Percentiles rank a stretch among this genome's conserved stretches.
These are phyloP conservation scores for Chionodraco myersi DNA, from an alignment of 2,113 vertebrate species.

Conservation along the genomic window DNA sequence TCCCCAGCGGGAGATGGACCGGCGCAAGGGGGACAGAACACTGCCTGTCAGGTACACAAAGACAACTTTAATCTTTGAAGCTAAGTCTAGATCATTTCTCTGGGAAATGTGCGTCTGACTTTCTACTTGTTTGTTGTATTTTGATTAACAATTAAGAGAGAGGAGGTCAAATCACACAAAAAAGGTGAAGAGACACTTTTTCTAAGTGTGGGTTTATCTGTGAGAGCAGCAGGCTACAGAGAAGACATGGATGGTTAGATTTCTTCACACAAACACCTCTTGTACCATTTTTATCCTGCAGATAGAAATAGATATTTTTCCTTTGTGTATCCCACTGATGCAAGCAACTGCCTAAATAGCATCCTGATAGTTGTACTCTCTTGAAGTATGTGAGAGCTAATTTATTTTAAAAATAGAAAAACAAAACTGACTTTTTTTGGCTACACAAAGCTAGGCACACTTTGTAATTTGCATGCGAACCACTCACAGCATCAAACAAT, in stretches of 20 bases:
- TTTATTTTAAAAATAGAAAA: constrained; percentile 35
- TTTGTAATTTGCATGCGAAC: constrained; percentile 61
- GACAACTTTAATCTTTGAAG: not conserved
- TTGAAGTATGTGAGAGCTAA: constrained; percentile 10
- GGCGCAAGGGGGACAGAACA: constrained; percentile 96
- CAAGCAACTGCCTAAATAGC: constrained; percentile 23
- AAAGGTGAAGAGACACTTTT: not conserved
- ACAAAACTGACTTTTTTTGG: constrained; percentile 21
- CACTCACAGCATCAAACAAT: constrained; percentile 45
- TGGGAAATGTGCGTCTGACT: not conserved
- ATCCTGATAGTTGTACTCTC: constrained; percentile 6
- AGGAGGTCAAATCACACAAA: constrained; percentile 5
- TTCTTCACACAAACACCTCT: not conserved
- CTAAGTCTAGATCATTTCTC: not conserved
- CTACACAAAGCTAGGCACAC: constrained; percentile 8
- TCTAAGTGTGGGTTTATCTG: constrained; percentile 17
- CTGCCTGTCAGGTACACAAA: constrained; percentile 91
- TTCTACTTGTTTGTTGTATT: constrained; percentile 2
- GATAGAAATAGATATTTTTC: constrained; percentile 49
- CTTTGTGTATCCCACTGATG: constrained; percentile 7
- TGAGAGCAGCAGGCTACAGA: constrained; percentile 10
- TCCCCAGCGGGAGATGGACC: constrained; percentile 97
- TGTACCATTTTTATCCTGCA: constrained; percentile 46
- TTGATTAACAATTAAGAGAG: constrained; percentile 9
- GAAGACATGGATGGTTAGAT: constrained; percentile 15